Evolutionary conservation across 2,113 vertebrate genomes (phyloP), one percentile per base, ranked within the genome.

Genomic region (Cyrtonyx montezumae): DNA sequence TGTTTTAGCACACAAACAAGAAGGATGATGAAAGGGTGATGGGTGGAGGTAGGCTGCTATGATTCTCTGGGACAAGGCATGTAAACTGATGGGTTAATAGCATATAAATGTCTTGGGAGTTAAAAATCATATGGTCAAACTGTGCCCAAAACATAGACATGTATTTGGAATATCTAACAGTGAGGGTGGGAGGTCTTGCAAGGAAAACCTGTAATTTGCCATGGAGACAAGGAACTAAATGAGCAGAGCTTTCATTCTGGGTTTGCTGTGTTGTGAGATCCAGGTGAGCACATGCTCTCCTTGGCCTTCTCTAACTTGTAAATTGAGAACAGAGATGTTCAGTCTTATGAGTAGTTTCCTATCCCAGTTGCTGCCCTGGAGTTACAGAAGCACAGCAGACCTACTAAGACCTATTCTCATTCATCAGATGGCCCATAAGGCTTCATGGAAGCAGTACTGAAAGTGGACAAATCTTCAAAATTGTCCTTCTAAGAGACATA

Each of bases 381-480:
- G 23, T 0, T 69, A 34, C 32, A 81, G 56, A 68, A 71, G 56
- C 42, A 16, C 56, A 51, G 13, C 11, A 77, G 66, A 75, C 8
- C 18, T 53, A 1, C 8, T 32, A 25, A 0, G 0, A 46, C 45
- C 45, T 56, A 12, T 40, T 40, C 40, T 40, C 32, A 7, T 84
- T 48, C 40, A 36, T 25, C 62, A 43, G 8, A 16, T 12, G 45
- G 32, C 22, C 11, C 13, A 28, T 68, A 68, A 62, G 4, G 0
- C 20, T 58, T 78, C 5, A 11, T 8, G 34, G 45, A 71, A 84
- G 26, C 53, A 67, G 17, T 5, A 2, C 37, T 16, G 19, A 28
- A 58, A 91, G 49, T 9, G 18, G 8, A 34, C 13, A 3, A 6
- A 13, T 68, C 5, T 78, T 66, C 46, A 48, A 45, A 58, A 58